These are phyloP conservation scores for Dolichoris vasculosae DNA, from an alignment of 1,140 invertebrate genomes.

Conservation along the genomic window DNA sequence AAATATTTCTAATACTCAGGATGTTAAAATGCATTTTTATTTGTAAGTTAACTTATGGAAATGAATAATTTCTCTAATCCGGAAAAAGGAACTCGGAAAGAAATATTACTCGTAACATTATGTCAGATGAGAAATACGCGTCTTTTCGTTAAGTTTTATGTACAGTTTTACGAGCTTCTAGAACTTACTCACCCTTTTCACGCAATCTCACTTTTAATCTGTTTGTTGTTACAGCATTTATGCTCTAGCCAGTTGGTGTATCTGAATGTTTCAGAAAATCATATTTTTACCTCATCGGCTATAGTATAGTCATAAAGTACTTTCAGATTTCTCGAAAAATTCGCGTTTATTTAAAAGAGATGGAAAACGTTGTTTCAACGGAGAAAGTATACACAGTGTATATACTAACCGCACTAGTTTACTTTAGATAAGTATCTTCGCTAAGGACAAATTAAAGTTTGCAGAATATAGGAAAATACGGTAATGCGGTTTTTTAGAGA, in stretches of 20 bases:
- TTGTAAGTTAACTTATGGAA: background rate
- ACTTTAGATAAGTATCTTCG: background rate
- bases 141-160: background rate
- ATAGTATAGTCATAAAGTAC: background rate
- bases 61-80: slow-evolving; percentile 1
- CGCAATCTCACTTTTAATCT: slow-evolving; percentile 1
- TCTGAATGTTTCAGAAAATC: background rate
- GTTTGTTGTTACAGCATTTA: background rate
- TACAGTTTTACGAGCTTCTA: background rate
- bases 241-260: background rate
- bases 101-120: background rate
- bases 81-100: background rate
- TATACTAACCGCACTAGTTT: too few relatives aligned
- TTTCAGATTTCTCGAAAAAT: background rate
- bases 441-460: background rate
- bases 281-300: background rate
- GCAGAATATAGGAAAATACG: background rate
- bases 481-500: too few relatives aligned
- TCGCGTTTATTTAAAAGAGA: background rate
- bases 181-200: background rate
- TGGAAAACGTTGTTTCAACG: background rate
- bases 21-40: background rate
- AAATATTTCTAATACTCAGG: background rate
- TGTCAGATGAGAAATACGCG: background rate
- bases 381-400: too few relatives aligned